Evolutionary conservation across 2,113 vertebrate genomes (phyloP).

Genomic region (Suricata suricatta): DNA sequence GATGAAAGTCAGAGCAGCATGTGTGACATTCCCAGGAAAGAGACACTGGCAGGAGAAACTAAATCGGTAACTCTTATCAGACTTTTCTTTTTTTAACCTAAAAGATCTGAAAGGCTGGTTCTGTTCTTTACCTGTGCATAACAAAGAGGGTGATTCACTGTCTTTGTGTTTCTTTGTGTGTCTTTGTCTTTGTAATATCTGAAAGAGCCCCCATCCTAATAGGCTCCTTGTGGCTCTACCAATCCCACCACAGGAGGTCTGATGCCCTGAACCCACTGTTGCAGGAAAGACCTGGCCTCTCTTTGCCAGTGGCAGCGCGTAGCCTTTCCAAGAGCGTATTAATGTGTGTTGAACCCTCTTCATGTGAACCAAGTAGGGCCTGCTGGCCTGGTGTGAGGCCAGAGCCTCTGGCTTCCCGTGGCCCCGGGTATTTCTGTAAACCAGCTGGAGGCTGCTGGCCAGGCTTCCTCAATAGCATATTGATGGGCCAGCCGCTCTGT

Average conservation of each 20-base stretch:
- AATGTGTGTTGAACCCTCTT: neutral
- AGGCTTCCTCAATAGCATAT: neutral
- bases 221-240: neutral
- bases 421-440: neutral
- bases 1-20: neutral
- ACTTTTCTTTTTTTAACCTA: constrained; percentile 44
- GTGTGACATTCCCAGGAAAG: neutral
- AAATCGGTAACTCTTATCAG: neutral
- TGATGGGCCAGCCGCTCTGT: neutral
- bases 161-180: neutral
- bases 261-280: neutral
- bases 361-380: neutral
- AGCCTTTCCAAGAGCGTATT: neutral
- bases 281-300: neutral
- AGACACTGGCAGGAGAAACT: constrained; percentile 14
- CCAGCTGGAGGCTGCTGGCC: constrained; percentile 42
- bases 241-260: neutral
- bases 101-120: constrained; percentile 38
- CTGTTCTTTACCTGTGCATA: neutral
- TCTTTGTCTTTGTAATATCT: constrained; percentile 29
- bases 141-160: neutral
- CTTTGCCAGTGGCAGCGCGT: neutral
- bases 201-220: neutral
- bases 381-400: neutral
- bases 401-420: neutral